phyloP scores from a whole-genome alignment of 2,113 vertebrate species.

The Gymnobelideus leadbeateri region DNA sequence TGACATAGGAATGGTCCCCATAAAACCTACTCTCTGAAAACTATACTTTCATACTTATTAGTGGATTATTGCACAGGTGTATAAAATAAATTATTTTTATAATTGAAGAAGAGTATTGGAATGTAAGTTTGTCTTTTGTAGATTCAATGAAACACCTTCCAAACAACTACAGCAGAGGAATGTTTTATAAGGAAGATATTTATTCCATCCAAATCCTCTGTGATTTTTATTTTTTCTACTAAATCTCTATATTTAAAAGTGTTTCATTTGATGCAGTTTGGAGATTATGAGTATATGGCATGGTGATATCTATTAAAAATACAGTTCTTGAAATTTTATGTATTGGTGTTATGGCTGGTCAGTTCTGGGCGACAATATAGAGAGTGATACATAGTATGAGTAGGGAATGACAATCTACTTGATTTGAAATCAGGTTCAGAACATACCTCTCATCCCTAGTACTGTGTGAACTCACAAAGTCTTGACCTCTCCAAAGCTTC shows the following conservation, averaged over 20 bases:
- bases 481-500: not conserved
- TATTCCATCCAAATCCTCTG: not conserved
- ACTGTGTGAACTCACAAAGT: not conserved
- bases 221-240: not conserved
- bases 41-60: not conserved
- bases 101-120: not conserved
- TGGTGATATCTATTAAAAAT: no score
- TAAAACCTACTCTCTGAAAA: not conserved
- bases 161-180: not conserved
- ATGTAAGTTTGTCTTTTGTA: not conserved
- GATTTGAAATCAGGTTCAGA: not conserved
- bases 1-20: not conserved
- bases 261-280: not conserved
- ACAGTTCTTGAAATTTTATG: not conserved
- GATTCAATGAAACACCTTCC: not conserved
- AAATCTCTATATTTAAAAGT: not conserved
- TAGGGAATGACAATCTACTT: not conserved
- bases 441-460: not conserved
- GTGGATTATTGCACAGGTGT: not conserved
- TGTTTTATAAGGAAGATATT: not conserved
- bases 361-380: not conserved
- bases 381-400: not conserved
- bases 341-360: not conserved
- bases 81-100: not conserved
- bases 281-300: not conserved